These are phyloP conservation scores for Lamproptera curius DNA, from an alignment of 2,888 invertebrate species.

Conservation along the genomic window DNA sequence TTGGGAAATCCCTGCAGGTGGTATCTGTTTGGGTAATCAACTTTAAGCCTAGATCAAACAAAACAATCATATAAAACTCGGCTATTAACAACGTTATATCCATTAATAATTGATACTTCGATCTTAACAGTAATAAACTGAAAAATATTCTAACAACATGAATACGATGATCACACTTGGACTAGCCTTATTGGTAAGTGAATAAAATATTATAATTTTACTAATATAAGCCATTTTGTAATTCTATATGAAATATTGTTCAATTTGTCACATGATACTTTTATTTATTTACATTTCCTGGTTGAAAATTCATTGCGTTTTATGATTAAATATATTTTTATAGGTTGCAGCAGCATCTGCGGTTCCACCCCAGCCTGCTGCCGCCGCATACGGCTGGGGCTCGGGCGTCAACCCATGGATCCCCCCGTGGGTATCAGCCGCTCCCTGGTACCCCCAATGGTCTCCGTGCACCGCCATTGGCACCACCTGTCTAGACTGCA, in stretches of 20 bases:
- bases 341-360: slow-evolving; percentile 52
- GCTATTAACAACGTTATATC: slow-evolving; percentile 24
- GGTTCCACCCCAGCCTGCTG: slow-evolving; percentile 40
- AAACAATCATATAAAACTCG: slow-evolving; percentile 48
- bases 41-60: slow-evolving; percentile 48
- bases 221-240: too few species aligned
- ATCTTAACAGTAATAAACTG: slow-evolving; percentile 31
- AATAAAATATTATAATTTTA: slow-evolving; percentile 1
- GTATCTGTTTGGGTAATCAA: slow-evolving; percentile 35
- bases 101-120: slow-evolving; percentile 31
- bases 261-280: too few species aligned
- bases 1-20: slow-evolving; percentile 57
- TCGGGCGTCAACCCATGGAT: slow-evolving; percentile 53
- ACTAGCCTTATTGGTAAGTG: slow-evolving; percentile 58
- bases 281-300: too few species aligned
- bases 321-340: too few species aligned
- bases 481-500: slow-evolving; percentile 53
- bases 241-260: too few species aligned
- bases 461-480: slow-evolving; percentile 53
- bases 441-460: slow-evolving; percentile 65
- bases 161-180: slow-evolving; percentile 51
- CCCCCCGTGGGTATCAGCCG: slow-evolving; percentile 60
- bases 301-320: too few species aligned
- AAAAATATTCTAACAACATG: slow-evolving; percentile 46
- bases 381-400: slow-evolving; percentile 28